Base-by-base conservation (phyloP, 2,113 vertebrate genomes). In the Amphilophus citrinellus region DNA sequence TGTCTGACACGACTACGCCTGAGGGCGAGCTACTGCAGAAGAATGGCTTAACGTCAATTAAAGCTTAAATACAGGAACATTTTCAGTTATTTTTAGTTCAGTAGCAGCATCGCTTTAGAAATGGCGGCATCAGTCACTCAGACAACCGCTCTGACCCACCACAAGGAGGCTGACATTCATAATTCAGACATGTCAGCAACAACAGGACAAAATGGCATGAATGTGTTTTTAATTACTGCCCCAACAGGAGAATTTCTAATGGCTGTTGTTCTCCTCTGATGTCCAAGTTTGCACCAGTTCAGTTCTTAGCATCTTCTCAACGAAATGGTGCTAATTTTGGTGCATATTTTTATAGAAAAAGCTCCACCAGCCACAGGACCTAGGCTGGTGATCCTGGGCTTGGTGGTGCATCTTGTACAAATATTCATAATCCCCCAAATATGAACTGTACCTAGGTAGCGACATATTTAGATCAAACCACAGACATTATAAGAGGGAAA, bases 41-140 rank as follows among this genome's bases (percentile, higher is more conserved):
- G 58, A 24, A 58, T 20, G 68, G 63, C 58, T 80, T 84, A 60
- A 61, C 60, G 27, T 62, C 39, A 60, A 58, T 80, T 20, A 61
- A 73, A 61, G 80, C 60, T 50, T 61, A 73, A 84, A 47, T 13
- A n/a, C 30, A 50, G 65, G 73, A 22, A 24, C 50, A 88, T 42
- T 84, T 79, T 20, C 35, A 56, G 78, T 56, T 50, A 62, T 76
- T 60, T 76, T 73, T 73, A 73, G 66, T 73, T 73, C 30, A 20
- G 24, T 27, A 32, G 66, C 66, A 32, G 44, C 24, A 32, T 20
- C 4, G 50, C 47, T 58, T 76, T 15, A 37, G 73, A 53, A 27
- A 32, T 56, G 6, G 27, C 13, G 39, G 35, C 22, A 32, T 76
- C 53, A 58, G 32, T 24, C 1, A 3, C 47, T 53, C 35, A 76